Evolutionary conservation across 2,888 invertebrate species (phyloP).

Genomic region (Scaptomyza flava): DNA sequence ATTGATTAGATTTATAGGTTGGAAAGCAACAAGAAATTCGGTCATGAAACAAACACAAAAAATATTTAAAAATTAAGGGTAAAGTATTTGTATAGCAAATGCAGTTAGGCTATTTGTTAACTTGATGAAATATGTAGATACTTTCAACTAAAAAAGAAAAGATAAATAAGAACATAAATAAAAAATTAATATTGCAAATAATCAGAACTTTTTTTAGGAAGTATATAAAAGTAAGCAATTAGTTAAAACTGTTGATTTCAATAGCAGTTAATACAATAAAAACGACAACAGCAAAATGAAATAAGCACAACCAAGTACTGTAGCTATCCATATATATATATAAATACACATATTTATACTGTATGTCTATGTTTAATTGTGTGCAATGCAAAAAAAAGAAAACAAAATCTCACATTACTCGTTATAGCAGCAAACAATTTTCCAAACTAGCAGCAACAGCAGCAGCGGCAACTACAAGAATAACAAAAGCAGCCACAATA

Average conservation of each 20-base stretch:
- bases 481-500: conserved; percentile 8
- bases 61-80: too few species aligned
- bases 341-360: conserved; percentile 4
- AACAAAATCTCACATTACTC: conserved; percentile 74
- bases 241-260: not conserved
- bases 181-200: not conserved
- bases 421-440: conserved; percentile 82
- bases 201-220: not conserved
- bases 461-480: conserved; percentile 19
- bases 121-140: too few species aligned
- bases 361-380: conserved; percentile 53
- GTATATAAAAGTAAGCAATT: not conserved
- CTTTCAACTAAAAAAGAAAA: not conserved
- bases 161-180: not conserved
- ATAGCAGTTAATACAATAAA: not conserved
- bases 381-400: conserved; percentile 43
- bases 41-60: too few species aligned
- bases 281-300: not conserved
- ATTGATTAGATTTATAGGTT: too few species aligned
- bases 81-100: not conserved
- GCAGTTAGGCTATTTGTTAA: too few species aligned
- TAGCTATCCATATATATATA: not conserved
- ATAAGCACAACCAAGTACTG: not conserved
- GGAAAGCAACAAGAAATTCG: too few species aligned
- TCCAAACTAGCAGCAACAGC: conserved; percentile 76